A percentile compares a stretch with the other conserved stretches of the same genome.
Conservation (phyloP, 2,888 invertebrate genomes). For the Drosophila mulleri region DNA sequence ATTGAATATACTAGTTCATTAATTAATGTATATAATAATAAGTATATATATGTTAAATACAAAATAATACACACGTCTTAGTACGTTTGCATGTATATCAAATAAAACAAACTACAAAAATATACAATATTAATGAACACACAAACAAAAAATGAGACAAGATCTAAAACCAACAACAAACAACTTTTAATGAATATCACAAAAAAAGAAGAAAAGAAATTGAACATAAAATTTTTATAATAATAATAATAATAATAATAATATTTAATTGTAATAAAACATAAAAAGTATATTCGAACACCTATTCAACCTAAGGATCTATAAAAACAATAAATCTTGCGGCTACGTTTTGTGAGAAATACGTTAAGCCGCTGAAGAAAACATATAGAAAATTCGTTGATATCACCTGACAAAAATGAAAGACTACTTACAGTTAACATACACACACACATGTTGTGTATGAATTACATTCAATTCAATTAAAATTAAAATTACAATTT, state of each 20-base stretch:
- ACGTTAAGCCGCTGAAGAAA: conserved; percentile 38
- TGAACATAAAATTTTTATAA: not conserved
- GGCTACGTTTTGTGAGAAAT: conserved; percentile 10
- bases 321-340: conserved; percentile 37
- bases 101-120: conserved; percentile 60
- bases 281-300: conserved; percentile 15
- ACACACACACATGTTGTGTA: conserved; percentile 31
- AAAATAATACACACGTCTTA: conserved; percentile 47
- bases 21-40: conserved; percentile 67
- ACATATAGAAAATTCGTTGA: conserved; percentile 78
- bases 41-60: conserved; percentile 52
- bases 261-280: conserved; percentile 16
- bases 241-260: conserved; percentile 31
- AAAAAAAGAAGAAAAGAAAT: conserved; percentile 15
- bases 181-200: conserved; percentile 58
- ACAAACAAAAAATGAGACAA: conserved; percentile 20
- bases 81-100: conserved; percentile 40
- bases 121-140: conserved; percentile 51
- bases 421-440: conserved; percentile 61
- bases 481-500: conserved; percentile 42
- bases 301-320: conserved; percentile 32
- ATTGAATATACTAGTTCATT: conserved; percentile 74
- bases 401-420: conserved; percentile 79
- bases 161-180: conserved; percentile 56
- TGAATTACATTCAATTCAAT: conserved; percentile 43